Evolutionary conservation across 2,113 vertebrate genomes (phyloP), one percentile per base, ranked within the genome.

Genomic region (Delphinapterus leucas): DNA sequence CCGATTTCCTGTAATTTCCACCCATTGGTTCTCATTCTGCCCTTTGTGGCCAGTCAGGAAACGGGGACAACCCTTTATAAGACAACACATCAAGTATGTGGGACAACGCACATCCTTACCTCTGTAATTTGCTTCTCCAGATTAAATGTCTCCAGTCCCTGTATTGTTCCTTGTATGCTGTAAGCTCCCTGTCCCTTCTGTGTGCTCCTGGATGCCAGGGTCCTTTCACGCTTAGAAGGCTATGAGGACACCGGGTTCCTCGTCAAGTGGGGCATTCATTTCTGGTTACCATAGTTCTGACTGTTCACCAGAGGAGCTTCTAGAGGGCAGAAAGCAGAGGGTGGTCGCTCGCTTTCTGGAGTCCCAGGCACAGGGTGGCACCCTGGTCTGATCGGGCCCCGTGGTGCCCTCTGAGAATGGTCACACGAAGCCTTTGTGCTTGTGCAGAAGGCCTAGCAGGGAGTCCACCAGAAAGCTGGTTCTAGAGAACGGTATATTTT

Each of bases 401-500:
- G 0, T 7, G 2, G 25, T 12, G 1, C 47, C 49, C 41, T 55
- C 53, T 61, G 60, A 44, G 38, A 44, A 60, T 36, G 85, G 76
- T 28, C 76, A 58, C 6, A 9, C 36, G 33, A 70, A 80, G 61
- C 74, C 73, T 97, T 53, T 67, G 74, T 25, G 8, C 25, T 55
- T 6, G 73, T 44, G 18, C 25, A 73, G 58, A 84, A 65, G 70
- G 76, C 93, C 49, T 49, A 73, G 60, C 74, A 58, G 44, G 58
- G 81, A 92, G 36, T 81, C 0, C 31, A 4, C 89, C 0, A 9
- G 82, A 76, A 88, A 95, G 96, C 86, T 38, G 83, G 70, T 76
- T 81, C n/a, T 58, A 95, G 95, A 98, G 97, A 98, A 97, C 1
- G 1, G 88, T 96, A 70, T 89, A 98, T 96, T 76, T 58, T 97